Evolutionary conservation across 2,113 vertebrate species (phyloP), one percentile per base, ranked within the genome.

Genomic region (Blennius ocellaris): DNA sequence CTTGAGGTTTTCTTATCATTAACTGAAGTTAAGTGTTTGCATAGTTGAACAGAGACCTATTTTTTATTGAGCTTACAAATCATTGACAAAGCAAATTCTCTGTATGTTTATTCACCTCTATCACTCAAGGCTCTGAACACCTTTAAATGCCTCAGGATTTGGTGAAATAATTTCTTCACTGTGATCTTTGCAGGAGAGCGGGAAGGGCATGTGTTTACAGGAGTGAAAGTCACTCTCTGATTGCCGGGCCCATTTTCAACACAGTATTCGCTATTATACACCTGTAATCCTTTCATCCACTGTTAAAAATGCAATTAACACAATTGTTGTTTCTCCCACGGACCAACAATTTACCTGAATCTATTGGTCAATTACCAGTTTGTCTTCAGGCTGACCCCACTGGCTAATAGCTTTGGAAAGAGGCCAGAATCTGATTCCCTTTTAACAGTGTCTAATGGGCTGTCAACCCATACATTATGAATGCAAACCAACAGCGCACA

Each of bases 371-470:
- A 90, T 92, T 88, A 90, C 71, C 50, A 82, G 76, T 74, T 84
- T 89, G 84, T 89, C 89, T 91, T 76, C 51, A 60, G 71, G 56
- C 67, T 82, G 87, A 90, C 73, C 90, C 69, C 61, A 71, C 37
- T 14, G 57, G 81, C 87, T 92, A 93, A 92, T 92, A 90, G 79
- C 88, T 86, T 84, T 88, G 90, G 85, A 89, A 47, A 30, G 74
- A 48, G 60, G 85, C 90, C 90, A 89, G 69, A 75, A 79, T 82
- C 80, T 80, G 86, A 90, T 93, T 93, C 82, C 78, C 84, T 86
- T 92, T 90, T 83, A 89, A 85, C 72, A 74, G 78, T 63, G 66
- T 86, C 80, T 92, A 92, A 93, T 92, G 88, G 88, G 69, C 84
- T 88, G 85, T 89, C 89, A 83, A 48, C 68, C 66, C 54, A 75